Conservation (phyloP, 2,888 invertebrate species). For the Leucoptera coffeella region DNA sequence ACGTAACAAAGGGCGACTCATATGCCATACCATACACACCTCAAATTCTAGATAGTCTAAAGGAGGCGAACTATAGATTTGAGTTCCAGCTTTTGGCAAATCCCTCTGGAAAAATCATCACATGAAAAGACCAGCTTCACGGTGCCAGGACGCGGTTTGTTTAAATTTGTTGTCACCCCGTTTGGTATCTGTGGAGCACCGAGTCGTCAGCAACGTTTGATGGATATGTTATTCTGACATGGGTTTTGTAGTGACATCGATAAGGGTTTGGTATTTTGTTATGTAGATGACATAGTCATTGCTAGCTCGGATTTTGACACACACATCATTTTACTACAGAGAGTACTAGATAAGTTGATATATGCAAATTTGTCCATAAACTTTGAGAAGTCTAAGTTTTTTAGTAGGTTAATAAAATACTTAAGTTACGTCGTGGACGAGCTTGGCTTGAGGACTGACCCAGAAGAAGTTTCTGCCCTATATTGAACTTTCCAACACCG, state of each 20-base stretch:
- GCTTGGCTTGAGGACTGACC: conserved; percentile 10
- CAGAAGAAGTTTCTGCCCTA: conserved; percentile 10
- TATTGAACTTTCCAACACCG: conserved; percentile 9
- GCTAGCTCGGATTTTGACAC: conserved; percentile 6
- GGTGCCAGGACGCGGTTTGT: conserved; percentile 5
- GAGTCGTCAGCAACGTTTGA: conserved; percentile 6
- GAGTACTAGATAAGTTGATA: background rate
- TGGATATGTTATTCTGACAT: conserved; percentile 8
- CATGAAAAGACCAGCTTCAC: conserved; percentile 1
- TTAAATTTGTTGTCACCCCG: conserved; percentile 6
- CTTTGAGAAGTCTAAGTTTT: conserved; percentile 11
- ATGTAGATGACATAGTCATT: conserved; percentile 9
- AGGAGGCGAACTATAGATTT: conserved; percentile 5
- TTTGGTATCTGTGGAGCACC: conserved; percentile 4
- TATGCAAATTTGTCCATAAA: conserved; percentile 9
- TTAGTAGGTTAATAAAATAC: conserved; percentile 10
- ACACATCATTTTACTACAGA: conserved; percentile 4
- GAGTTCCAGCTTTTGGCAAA: conserved; percentile 2
- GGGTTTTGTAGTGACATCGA: no score
- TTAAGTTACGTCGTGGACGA: conserved; percentile 14
- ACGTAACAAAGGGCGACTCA: no score
- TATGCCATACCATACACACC: no score
- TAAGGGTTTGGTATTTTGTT: conserved; percentile 8
- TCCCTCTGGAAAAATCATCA: background rate
- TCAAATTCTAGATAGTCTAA: conserved; percentile 1